Conservation (phyloP, 2,113 vertebrate species). For the Rhinoptilus africanus region DNA sequence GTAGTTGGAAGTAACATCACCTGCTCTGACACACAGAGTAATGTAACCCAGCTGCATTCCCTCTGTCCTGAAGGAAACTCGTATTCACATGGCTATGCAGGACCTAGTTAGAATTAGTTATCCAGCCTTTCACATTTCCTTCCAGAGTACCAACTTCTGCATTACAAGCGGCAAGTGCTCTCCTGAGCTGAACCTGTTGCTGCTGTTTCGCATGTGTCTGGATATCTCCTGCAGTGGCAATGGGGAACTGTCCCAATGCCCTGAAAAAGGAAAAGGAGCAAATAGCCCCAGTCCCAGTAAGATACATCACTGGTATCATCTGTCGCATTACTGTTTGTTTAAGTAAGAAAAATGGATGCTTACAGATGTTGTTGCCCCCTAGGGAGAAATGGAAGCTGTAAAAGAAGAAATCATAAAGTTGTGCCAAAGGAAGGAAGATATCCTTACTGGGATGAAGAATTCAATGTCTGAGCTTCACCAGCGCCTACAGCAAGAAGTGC, state of each 20-base stretch:
- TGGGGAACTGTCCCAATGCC: slow-evolving; percentile 41
- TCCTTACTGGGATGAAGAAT: slow-evolving; percentile 60
- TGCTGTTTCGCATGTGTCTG: not conserved
- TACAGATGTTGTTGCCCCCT: slow-evolving; percentile 9
- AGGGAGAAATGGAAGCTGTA: slow-evolving; percentile 68
- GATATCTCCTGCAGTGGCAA: not conserved
- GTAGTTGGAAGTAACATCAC: not conserved
- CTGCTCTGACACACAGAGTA: slow-evolving; percentile 25
- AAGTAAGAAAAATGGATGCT: not conserved
- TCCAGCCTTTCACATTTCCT: not conserved
- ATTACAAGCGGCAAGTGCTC: not conserved
- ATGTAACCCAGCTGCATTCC: slow-evolving; percentile 35
- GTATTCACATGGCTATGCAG: not conserved
- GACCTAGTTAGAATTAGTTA: not conserved
- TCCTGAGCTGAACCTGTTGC: not conserved
- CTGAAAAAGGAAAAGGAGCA: not conserved
- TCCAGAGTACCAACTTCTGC: not conserved
- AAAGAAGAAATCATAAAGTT: slow-evolving; percentile 71
- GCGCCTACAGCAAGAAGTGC: slow-evolving; percentile 50
- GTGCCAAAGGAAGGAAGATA: slow-evolving; percentile 73
- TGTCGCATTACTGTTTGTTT: not conserved
- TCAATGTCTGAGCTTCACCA: slow-evolving; percentile 68
- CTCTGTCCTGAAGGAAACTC: not conserved
- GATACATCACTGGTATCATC: not conserved
- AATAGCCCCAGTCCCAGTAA: slow-evolving; percentile 21